Conservation (phyloP, 2,113 vertebrate genomes). For the Cyphomyrus discorhynchus region DNA sequence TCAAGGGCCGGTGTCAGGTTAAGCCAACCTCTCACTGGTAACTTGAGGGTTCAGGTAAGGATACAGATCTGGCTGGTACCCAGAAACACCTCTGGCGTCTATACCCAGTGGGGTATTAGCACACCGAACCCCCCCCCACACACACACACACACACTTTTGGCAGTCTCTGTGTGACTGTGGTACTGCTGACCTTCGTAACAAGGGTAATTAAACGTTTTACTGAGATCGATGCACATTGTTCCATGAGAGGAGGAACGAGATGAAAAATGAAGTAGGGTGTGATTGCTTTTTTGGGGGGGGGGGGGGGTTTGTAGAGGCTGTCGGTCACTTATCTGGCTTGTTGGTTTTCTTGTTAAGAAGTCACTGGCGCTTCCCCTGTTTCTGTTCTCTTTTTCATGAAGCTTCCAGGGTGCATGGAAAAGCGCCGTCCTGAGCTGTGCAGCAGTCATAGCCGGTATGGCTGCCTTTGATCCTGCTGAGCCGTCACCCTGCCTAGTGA, state of each 20-base stretch:
- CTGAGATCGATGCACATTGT: conserved; percentile 11
- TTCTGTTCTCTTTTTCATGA: not conserved
- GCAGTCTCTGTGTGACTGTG: not conserved
- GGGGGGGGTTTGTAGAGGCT: not conserved
- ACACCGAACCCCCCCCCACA: not conserved
- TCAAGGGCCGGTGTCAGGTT: not conserved
- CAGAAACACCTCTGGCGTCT: not conserved
- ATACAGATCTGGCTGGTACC: not conserved
- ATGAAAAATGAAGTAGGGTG: not conserved
- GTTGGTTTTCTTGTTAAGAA: not conserved
- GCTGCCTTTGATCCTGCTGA: not conserved
- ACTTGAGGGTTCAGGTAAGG: not conserved
- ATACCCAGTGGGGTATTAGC: not conserved
- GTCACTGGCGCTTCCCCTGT: not conserved
- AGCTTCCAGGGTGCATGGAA: not conserved
- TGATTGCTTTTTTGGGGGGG: not conserved
- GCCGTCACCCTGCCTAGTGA: not conserved
- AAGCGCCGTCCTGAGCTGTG: not conserved
- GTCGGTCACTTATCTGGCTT: not conserved
- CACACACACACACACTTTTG: not conserved
- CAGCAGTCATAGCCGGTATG: not conserved
- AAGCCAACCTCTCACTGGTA: not conserved
- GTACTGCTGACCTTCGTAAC: not conserved
- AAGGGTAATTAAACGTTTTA: not conserved
- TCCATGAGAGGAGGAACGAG: not conserved